Evolutionary conservation across 64 coral and sea anemone species (phyloP).

Genomic region (Pocillopora verrucosa): DNA sequence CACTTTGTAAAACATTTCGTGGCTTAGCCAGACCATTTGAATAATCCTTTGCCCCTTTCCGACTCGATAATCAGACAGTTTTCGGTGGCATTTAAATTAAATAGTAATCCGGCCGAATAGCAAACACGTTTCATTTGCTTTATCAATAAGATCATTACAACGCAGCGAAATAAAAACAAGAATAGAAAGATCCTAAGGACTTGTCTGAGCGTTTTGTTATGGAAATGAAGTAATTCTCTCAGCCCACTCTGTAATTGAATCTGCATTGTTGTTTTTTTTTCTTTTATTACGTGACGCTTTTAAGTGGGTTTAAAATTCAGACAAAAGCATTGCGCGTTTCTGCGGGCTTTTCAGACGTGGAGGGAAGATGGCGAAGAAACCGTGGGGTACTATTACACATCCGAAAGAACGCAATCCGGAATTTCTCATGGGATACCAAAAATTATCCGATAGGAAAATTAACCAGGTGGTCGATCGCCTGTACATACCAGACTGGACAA

Average conservation of each 20-base stretch:
- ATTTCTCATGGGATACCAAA: constrained; percentile 79
- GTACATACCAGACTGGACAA: constrained; percentile 68
- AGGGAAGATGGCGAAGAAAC: constrained; percentile 68
- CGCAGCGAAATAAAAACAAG: neutral
- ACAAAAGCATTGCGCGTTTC: neutral
- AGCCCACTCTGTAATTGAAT: neutral
- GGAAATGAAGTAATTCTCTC: neutral
- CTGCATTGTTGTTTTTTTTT: neutral
- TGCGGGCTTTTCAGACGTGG: no score
- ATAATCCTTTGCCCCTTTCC: neutral
- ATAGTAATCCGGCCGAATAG: neutral
- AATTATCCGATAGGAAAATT: constrained; percentile 46
- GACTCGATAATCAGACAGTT: neutral
- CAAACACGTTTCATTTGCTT: neutral
- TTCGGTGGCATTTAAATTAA: neutral
- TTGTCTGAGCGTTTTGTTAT: constrained; percentile 6
- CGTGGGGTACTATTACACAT: constrained; percentile 96
- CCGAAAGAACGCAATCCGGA: constrained; percentile 82
- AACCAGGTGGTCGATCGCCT: constrained; percentile 68
- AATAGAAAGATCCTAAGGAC: neutral
- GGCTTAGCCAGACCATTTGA: neutral
- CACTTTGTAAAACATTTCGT: neutral
- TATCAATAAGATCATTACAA: neutral
- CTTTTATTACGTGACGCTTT: neutral
- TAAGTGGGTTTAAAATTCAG: neutral